A percentile compares a stretch with the other conserved stretches of the same genome.
Conservation (phyloP, 2,888 invertebrate genomes). For the Agrotis clavis region DNA sequence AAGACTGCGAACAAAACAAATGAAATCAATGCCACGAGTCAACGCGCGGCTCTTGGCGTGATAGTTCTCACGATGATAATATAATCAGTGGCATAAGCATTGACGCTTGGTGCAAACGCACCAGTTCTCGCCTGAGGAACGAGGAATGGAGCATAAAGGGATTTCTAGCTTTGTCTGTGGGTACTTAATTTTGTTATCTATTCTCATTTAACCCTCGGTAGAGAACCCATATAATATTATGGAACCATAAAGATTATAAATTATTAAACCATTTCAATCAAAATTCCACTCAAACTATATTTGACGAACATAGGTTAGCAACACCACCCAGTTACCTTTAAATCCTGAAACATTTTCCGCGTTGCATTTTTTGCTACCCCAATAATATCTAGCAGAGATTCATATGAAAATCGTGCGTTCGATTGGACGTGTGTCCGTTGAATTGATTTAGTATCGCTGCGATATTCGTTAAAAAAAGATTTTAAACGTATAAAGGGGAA, state of each 20-base stretch:
- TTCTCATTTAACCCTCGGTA: not conserved
- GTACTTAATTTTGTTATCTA: not conserved
- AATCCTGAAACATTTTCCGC: conserved; percentile 32
- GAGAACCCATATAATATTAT: not conserved
- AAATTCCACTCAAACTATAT: not conserved
- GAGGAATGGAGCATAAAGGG: too few species aligned
- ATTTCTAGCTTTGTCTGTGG: too few species aligned
- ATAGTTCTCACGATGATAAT: too few species aligned
- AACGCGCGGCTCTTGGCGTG: too few species aligned
- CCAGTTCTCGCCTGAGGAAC: too few species aligned
- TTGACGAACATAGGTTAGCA: conserved; percentile 1
- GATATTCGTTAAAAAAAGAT: conserved; percentile 48
- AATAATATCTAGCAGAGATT: conserved; percentile 44
- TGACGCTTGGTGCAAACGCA: too few species aligned
- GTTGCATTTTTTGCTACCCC: conserved; percentile 41
- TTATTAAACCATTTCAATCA: not conserved
- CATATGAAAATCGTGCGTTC: conserved; percentile 25
- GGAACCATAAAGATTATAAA: not conserved
- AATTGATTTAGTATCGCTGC: conserved; percentile 41
- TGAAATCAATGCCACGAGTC: too few species aligned
- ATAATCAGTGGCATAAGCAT: too few species aligned
- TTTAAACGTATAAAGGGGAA: conserved; percentile 53
- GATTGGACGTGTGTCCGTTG: conserved; percentile 25
- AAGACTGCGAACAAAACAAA: too few species aligned
- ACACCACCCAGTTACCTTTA: conserved; percentile 24